Conservation (phyloP, 2,113 vertebrate genomes). For the Gorilla gorilla region DNA sequence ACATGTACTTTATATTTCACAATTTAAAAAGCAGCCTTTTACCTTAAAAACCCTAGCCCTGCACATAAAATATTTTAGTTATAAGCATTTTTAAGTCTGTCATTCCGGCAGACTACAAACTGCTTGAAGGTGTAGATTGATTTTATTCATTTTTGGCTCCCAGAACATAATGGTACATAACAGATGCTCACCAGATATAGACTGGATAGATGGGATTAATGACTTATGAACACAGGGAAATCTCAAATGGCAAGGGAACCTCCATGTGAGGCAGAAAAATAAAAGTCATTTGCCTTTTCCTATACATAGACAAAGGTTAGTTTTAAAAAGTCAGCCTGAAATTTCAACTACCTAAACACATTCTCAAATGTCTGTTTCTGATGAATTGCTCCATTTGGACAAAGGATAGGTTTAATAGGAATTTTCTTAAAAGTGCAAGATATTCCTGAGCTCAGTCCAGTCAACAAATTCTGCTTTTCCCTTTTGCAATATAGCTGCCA, state of each 20-base stretch:
- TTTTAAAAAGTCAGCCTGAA: conserved; percentile 33
- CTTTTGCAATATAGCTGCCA: neutral
- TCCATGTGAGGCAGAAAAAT: neutral
- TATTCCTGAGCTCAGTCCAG: neutral
- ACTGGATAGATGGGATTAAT: neutral
- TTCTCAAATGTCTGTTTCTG: conserved; percentile 45
- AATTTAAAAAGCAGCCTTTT: neutral
- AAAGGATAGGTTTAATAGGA: neutral
- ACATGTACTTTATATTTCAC: neutral
- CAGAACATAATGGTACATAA: conserved; percentile 11
- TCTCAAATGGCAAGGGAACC: conserved; percentile 24
- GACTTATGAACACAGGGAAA: conserved; percentile 5
- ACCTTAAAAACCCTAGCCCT: neutral
- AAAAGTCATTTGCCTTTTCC: neutral
- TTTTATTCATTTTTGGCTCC: conserved; percentile 35
- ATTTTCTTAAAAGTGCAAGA: conserved; percentile 30
- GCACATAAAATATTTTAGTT: neutral
- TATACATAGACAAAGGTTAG: neutral
- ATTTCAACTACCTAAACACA: conserved; percentile 32
- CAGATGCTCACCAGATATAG: conserved; percentile 37
- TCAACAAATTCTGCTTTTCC: conserved; percentile 32
- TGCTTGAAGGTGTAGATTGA: conserved; percentile 1
- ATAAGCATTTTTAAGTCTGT: neutral
- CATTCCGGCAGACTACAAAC: conserved; percentile 22
- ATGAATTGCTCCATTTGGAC: neutral